Percentiles rank a stretch among this genome's conserved stretches.
These are phyloP conservation scores for Conus ventricosus DNA, from an alignment of 1,140 invertebrate genomes.

Conservation along the genomic window DNA sequence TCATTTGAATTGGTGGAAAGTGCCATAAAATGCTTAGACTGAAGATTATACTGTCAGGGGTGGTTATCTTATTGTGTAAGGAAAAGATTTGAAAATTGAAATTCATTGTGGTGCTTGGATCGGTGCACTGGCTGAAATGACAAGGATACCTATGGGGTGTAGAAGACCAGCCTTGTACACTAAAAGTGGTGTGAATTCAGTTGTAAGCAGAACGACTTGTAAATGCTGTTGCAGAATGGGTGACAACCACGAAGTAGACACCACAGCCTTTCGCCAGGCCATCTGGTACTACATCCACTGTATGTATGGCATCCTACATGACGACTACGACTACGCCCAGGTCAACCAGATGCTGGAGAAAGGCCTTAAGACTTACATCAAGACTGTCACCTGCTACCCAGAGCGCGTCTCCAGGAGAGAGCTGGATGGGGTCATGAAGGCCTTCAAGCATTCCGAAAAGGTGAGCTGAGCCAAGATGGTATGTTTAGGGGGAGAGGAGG, in stretches of 20 bases:
- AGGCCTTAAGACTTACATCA: constrained; percentile 90
- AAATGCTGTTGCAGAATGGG: constrained; percentile 80
- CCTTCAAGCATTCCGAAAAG: constrained; percentile 94
- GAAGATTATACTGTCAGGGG: too few relatives aligned
- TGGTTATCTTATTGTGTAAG: too few relatives aligned
- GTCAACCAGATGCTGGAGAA: constrained; percentile 90
- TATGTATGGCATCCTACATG: constrained; percentile 91
- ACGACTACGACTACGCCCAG: constrained; percentile 91
- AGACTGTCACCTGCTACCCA: constrained; percentile 91
- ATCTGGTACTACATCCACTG: constrained; percentile 96
- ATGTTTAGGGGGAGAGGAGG: neutral
- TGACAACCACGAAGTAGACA: constrained; percentile 88
- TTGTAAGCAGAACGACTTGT: too few relatives aligned
- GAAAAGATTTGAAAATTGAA: too few relatives aligned
- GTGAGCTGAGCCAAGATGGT: constrained; percentile 74
- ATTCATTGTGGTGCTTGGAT: too few relatives aligned
- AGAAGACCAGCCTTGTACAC: too few relatives aligned
- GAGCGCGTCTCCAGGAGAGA: constrained; percentile 87
- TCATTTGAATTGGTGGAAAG: too few relatives aligned
- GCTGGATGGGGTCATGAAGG: constrained; percentile 88
- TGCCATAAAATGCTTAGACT: too few relatives aligned
- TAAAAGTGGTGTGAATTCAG: too few relatives aligned
- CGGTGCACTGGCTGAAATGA: too few relatives aligned
- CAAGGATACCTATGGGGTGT: too few relatives aligned
- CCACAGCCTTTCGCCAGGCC: constrained; percentile 88